A percentile compares a stretch with the other conserved stretches of the same genome.
Evolutionary conservation across 2,888 invertebrate species (phyloP).

Genomic region (Parapristionchus giblindavisi): DNA sequence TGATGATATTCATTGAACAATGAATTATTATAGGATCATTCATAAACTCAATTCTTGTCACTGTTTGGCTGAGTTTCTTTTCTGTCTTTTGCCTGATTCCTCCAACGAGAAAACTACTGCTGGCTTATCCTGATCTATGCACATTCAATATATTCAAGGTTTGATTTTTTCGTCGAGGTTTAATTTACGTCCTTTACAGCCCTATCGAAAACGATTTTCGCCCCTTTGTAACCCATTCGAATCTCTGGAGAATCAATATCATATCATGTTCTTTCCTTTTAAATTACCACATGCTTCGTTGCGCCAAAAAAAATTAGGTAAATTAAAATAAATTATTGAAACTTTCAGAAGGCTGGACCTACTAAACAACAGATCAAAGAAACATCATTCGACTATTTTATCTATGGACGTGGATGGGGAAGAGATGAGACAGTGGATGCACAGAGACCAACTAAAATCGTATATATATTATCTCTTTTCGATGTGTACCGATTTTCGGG

Average conservation of each 20-base stretch:
- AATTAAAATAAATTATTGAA: neutral
- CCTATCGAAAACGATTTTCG: too few species aligned
- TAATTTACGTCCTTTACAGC: too few species aligned
- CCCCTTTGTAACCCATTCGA: too few species aligned
- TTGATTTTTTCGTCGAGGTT: too few species aligned
- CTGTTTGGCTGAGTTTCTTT: conserved; percentile 72
- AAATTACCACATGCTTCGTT: too few species aligned
- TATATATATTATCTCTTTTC: neutral
- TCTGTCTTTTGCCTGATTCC: conserved; percentile 76
- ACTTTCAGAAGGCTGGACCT: conserved; percentile 73
- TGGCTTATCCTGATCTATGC: conserved; percentile 80
- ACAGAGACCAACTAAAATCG: neutral
- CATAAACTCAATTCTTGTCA: conserved; percentile 75
- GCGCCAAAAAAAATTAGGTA: neutral
- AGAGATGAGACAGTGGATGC: neutral
- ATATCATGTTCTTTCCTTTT: too few species aligned
- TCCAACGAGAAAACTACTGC: conserved; percentile 77
- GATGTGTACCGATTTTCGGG: too few species aligned
- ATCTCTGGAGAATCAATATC: too few species aligned
- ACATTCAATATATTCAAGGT: conserved; percentile 79
- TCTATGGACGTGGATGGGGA: conserved; percentile 83
- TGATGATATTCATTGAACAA: neutral
- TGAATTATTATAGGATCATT: conserved; percentile 70
- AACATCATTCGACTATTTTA: conserved; percentile 77
- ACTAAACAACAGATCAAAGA: conserved; percentile 71